phyloP scores from a whole-genome alignment of 2,888 invertebrate genomes.

The Napeogenes inachia region DNA sequence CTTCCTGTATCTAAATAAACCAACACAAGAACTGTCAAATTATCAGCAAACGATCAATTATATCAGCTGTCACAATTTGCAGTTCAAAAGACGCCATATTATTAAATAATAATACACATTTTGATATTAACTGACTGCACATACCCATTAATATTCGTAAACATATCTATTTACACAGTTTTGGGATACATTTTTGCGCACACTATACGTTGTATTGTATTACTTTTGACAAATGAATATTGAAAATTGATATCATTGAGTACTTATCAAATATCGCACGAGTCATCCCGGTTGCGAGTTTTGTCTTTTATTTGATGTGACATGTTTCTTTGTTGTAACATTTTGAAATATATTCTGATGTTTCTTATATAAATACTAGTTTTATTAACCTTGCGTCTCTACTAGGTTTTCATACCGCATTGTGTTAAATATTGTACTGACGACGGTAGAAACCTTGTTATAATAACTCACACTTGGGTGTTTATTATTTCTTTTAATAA shows the following conservation, averaged over 20 bases:
- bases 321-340: constrained; percentile 58
- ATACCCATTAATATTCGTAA: constrained; percentile 22
- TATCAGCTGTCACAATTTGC: too few species aligned
- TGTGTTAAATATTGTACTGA: too few species aligned
- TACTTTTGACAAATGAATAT: constrained; percentile 14
- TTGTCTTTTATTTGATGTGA: constrained; percentile 16
- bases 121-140: not conserved
- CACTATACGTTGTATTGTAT: constrained; percentile 40
- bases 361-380: constrained; percentile 55
- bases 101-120: too few species aligned
- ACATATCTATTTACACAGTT: constrained; percentile 63
- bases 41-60: too few species aligned
- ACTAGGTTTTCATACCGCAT: too few species aligned
- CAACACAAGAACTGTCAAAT: too few species aligned
- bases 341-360: constrained; percentile 75
- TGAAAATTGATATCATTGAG: not conserved
- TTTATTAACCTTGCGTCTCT: constrained; percentile 9
- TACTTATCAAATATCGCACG: not conserved
- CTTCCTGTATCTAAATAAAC: too few species aligned
- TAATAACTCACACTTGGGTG: too few species aligned
- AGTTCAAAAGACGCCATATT: too few species aligned
- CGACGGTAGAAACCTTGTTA: too few species aligned
- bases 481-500: too few species aligned
- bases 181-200: constrained; percentile 58
- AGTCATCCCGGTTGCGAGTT: not conserved